Evolutionary conservation across 2,113 vertebrate genomes (phyloP).

Genomic region (Uria aalge): DNA sequence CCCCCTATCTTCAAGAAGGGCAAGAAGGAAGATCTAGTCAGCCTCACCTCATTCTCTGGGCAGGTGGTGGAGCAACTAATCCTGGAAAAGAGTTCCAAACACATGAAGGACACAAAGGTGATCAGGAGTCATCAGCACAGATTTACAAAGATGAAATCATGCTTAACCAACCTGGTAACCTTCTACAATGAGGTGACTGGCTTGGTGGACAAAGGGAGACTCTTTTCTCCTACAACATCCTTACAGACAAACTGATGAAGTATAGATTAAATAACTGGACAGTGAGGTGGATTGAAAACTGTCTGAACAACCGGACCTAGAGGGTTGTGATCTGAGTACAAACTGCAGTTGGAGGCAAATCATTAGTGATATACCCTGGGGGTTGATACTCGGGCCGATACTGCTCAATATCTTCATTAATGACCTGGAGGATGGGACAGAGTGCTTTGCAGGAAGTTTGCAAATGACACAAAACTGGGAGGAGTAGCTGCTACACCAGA

Average conservation of each 20-base stretch:
- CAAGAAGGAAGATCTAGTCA: not conserved
- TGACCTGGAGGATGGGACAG: not conserved
- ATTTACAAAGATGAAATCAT: not conserved
- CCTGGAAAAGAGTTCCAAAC: not conserved
- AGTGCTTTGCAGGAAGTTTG: not conserved
- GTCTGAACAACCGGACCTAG: not conserved
- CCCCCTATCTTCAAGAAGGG: not conserved
- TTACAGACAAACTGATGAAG: not conserved
- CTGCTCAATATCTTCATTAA: not conserved
- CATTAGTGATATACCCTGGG: not conserved
- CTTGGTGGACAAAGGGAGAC: not conserved
- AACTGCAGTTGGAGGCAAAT: not conserved
- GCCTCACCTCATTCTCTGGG: not conserved
- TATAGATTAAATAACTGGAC: not conserved
- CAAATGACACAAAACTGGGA: not conserved
- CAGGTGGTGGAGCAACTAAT: not conserved
- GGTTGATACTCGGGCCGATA: not conserved
- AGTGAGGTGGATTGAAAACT: not conserved
- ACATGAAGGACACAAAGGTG: not conserved
- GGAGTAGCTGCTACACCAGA: not conserved
- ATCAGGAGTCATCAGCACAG: not conserved
- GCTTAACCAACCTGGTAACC: not conserved
- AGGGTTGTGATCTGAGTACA: not conserved
- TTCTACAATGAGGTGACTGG: not conserved
- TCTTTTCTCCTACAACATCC: not conserved